Evolutionary conservation across 2,888 invertebrate genomes (phyloP).

Genomic region (Mythimna ferrago): DNA sequence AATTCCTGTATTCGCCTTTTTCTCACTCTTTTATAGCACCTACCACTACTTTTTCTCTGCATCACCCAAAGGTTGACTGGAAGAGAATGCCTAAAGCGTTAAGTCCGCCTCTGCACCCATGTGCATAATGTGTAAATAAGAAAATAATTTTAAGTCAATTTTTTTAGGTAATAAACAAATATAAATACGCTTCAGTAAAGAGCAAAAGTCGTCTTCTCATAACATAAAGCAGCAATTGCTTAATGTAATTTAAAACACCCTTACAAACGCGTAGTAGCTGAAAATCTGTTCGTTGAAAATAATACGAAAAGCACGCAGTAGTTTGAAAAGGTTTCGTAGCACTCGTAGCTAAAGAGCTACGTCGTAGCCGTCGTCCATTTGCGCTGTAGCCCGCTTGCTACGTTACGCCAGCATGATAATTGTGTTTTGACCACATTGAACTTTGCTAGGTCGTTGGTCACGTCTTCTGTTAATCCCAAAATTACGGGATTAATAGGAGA

Average conservation of each 20-base stretch:
- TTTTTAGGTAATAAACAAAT: background rate
- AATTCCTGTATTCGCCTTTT: too few species aligned
- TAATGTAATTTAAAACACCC: background rate
- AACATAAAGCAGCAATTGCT: background rate
- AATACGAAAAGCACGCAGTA: constrained; percentile 7
- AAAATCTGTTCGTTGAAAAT: constrained; percentile 19
- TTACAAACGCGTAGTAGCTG: constrained; percentile 16
- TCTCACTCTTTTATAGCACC: too few species aligned
- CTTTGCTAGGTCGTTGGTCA: constrained; percentile 13
- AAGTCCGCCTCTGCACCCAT: too few species aligned
- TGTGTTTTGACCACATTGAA: constrained; percentile 30
- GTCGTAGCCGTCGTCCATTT: constrained; percentile 31
- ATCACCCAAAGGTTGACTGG: too few species aligned
- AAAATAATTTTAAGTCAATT: too few species aligned
- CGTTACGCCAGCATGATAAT: constrained; percentile 26
- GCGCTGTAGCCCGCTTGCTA: constrained; percentile 3
- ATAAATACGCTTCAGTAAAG: background rate
- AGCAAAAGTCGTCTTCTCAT: background rate
- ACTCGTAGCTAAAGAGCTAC: constrained; percentile 32
- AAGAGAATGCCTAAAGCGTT: too few species aligned
- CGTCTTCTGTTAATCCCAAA: constrained; percentile 15
- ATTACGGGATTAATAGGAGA: background rate
- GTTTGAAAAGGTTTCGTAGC: constrained; percentile 29
- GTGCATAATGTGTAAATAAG: too few species aligned
- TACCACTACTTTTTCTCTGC: too few species aligned